Base-by-base conservation (phyloP, 53 echinoderm and acorn worm genomes). In the Arbacia lixula region DNA sequence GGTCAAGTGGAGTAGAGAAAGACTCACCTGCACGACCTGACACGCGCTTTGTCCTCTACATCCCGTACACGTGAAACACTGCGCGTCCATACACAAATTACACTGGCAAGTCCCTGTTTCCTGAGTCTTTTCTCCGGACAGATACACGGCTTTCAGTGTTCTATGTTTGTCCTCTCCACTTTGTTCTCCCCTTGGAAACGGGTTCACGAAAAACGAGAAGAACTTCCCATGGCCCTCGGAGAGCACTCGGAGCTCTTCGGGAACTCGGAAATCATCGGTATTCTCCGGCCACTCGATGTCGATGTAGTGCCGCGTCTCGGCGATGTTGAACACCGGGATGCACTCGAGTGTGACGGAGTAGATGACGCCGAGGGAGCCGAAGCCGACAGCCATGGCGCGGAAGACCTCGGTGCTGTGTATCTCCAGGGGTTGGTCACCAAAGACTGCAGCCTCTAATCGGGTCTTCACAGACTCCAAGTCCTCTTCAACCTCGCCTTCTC, bases 151-250 rank as follows among this genome's bases (percentile, higher is more conserved):
- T 78, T 87, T 93, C 61, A 95, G 81, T 50, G 93, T 89, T 37
- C 86, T 93, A 71, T 83, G 75, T 68, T 66, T 52, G 10, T 93
- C 74, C 36, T 91, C 84, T 30, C 21, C 42, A n/a, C 22, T 46
- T 28, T 88, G 75, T 25, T 73, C 68, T 71, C 86, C 84, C 60
- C 95, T 90, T 29, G 95, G 95, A 52, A 91, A 93, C 3, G 93
- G 92, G 49, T 95, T 95, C 69, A 95, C 91, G 64, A 95, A 95
- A 72, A 95, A 93, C 56, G 95, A 95, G 74, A 95, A 95, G 87
- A 91, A 95, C 85, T 91, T 95, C 83, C 95, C 95, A 46, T 93
- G 91, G 9, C 93, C 95, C 37, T 86, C 84, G 6, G 92, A 89
- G 1, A 92, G 89, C 68, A 64, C 83, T 28, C 85, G 85, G 21